A percentile compares a stretch with the other conserved stretches of the same genome.
These are phyloP conservation scores for Chymomyza fuscimana DNA, from an alignment of 2,888 invertebrate genomes.

Conservation along the genomic window DNA sequence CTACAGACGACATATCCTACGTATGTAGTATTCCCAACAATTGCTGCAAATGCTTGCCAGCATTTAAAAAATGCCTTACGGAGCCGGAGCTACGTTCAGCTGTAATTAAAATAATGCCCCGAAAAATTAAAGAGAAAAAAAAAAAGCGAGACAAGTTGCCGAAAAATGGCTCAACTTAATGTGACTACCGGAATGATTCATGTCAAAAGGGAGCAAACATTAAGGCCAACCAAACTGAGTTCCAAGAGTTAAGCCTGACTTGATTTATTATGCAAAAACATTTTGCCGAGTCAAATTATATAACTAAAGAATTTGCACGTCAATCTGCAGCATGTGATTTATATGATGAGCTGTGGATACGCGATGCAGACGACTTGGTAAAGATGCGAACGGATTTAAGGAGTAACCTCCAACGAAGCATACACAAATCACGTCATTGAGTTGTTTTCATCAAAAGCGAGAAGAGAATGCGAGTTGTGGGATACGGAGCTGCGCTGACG, in stretches of 20 bases:
- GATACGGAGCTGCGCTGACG: neutral
- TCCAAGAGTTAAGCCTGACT: slow-evolving; percentile 50
- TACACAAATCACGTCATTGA: slow-evolving; percentile 66
- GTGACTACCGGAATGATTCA: slow-evolving; percentile 26
- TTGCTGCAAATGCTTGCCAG: slow-evolving; percentile 27
- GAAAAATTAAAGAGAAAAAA: slow-evolving; percentile 12
- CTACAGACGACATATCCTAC: neutral
- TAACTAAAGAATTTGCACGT: slow-evolving; percentile 67
- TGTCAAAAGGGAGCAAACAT: slow-evolving; percentile 20
- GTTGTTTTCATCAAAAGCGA: slow-evolving; percentile 76
- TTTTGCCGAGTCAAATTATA: slow-evolving; percentile 42
- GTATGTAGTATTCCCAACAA: slow-evolving; percentile 10
- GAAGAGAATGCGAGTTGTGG: slow-evolving; percentile 25
- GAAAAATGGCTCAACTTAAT: slow-evolving; percentile 44
- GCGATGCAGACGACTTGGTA: neutral
- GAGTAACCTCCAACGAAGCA: neutral
- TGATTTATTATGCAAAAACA: slow-evolving; percentile 76
- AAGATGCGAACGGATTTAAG: slow-evolving; percentile 1
- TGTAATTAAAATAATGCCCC: slow-evolving; percentile 67
- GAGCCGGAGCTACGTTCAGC: slow-evolving; percentile 24
- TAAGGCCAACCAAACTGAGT: slow-evolving; percentile 24
- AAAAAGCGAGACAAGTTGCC: slow-evolving; percentile 36
- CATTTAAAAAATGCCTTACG: slow-evolving; percentile 67
- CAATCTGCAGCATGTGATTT: slow-evolving; percentile 68
- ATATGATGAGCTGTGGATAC: slow-evolving; percentile 41